Percentiles rank a stretch among this genome's conserved stretches.
phyloP scores from a whole-genome alignment of 2,888 invertebrate species.

The Clostera curtula region DNA sequence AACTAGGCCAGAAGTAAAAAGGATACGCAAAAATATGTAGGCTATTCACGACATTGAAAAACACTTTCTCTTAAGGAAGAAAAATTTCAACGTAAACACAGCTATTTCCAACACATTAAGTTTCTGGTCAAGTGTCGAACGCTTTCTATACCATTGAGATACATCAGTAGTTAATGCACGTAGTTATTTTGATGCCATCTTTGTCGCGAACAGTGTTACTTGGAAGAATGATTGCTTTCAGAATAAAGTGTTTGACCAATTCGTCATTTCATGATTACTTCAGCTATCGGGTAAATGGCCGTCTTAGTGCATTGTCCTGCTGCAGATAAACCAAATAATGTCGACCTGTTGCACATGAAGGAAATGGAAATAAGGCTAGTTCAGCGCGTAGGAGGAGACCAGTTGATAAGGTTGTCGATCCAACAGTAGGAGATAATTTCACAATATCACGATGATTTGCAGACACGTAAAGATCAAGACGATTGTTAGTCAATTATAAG shows the following conservation, averaged over 20 bases:
- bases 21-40: constrained; percentile 9
- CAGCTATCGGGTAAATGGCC: too few species aligned
- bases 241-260: constrained; percentile 1
- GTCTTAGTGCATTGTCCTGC: too few species aligned
- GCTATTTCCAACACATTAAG: constrained; percentile 18
- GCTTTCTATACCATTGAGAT: constrained; percentile 23
- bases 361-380: too few species aligned
- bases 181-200: constrained; percentile 10
- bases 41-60: constrained; percentile 11
- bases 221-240: constrained; percentile 7
- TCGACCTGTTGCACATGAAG: too few species aligned
- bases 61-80: constrained; percentile 22
- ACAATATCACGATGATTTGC: too few species aligned
- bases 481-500: too few species aligned
- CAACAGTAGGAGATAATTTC: too few species aligned
- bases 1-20: constrained; percentile 1
- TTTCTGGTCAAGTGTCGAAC: constrained; percentile 20
- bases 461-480: too few species aligned
- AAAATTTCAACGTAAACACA: constrained; percentile 13
- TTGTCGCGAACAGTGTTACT: constrained; percentile 12
- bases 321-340: too few species aligned
- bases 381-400: too few species aligned
- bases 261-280: constrained; percentile 1
- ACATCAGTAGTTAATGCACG: constrained; percentile 20
- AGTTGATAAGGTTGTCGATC: too few species aligned